Base-by-base conservation (phyloP, 2,888 invertebrate species). In the Aproaerema taeniolella region DNA sequence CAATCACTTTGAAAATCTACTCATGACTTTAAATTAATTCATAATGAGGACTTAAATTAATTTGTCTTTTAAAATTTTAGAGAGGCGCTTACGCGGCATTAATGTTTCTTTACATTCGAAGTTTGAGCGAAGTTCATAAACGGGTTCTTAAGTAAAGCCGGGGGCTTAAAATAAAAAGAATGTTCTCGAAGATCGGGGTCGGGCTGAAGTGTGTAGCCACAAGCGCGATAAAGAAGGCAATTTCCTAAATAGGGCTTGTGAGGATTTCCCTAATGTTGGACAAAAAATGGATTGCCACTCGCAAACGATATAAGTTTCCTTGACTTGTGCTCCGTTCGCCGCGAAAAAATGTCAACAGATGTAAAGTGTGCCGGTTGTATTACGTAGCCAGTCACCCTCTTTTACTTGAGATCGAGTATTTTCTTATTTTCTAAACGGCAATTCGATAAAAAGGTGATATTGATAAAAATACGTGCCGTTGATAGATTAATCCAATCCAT, bases 211-310 rank as follows among this genome's bases (percentile, higher is more conserved):
- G 32, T 32, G 32, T 70, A 70, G 70, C 75, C 76, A 67, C 72
- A 67, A 60, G 52, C 64, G 64, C 72, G 77, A 80, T 77, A 79
- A 76, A 75, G 67, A 64, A 76, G 65, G 68, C 78, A 80, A 79
- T 80, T 76, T 79, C 63, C 76, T 76, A 78, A 80, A 80, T 78
- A 78, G 73, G 69, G 63, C 74, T 78, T 72, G 65, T 59, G 73
- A 68, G 78, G 77, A 77, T 77, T 78, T 77, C 69, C 75, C 69
- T 77, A 77, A 80, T 71, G 77, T 74, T 61, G 67, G 67, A 65
- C 71, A 74, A 76, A 77, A 75, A 73, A 77, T 75, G 73, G 70
- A 78, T 79, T 76, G 71, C 65, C 61, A 54, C 60, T 59, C 58
- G 54, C 50, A 49, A 50, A 54, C 61, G 57, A 66, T 61, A 57